Evolutionary conservation across 2,888 invertebrate genomes (phyloP).

Genomic region (Eueremaeus valkanovi): DNA sequence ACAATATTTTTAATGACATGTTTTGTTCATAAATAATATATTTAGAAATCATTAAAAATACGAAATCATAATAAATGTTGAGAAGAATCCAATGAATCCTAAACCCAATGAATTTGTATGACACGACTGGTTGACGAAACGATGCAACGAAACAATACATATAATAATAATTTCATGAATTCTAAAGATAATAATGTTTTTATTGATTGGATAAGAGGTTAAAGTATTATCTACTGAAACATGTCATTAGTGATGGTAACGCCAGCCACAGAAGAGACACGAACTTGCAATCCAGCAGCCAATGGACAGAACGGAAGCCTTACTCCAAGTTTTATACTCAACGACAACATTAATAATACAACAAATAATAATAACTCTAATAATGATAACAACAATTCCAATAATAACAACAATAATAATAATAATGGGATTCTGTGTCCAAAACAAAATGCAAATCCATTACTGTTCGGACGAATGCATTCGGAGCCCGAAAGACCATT

Average conservation of each 20-base stretch:
- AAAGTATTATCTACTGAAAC: not conserved
- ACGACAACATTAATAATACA: conserved; percentile 41
- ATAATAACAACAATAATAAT: not conserved
- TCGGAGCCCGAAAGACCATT: conserved; percentile 47
- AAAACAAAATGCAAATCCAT: conserved; percentile 39
- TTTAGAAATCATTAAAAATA: too few relatives aligned
- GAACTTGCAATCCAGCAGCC: conserved; percentile 22
- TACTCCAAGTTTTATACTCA: conserved; percentile 44
- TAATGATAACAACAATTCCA: conserved; percentile 6
- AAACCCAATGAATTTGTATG: too few relatives aligned
- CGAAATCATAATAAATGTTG: too few relatives aligned
- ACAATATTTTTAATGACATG: too few relatives aligned
- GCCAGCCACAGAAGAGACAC: conserved; percentile 46
- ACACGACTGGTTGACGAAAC: too few relatives aligned
- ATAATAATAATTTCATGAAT: too few relatives aligned
- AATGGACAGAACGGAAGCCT: conserved; percentile 32
- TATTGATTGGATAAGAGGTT: not conserved
- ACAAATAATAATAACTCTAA: conserved; percentile 23
- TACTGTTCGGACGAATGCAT: conserved; percentile 47
- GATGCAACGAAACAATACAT: too few relatives aligned
- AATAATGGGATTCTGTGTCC: not conserved
- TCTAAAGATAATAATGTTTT: not conserved
- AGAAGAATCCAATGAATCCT: too few relatives aligned
- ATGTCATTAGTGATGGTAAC: conserved; percentile 49
- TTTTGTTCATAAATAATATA: too few relatives aligned